A percentile compares a stretch with the other conserved stretches of the same genome.
These are phyloP conservation scores for Peromyscus maniculatus DNA, from an alignment of 2,113 vertebrate species.

Conservation along the genomic window DNA sequence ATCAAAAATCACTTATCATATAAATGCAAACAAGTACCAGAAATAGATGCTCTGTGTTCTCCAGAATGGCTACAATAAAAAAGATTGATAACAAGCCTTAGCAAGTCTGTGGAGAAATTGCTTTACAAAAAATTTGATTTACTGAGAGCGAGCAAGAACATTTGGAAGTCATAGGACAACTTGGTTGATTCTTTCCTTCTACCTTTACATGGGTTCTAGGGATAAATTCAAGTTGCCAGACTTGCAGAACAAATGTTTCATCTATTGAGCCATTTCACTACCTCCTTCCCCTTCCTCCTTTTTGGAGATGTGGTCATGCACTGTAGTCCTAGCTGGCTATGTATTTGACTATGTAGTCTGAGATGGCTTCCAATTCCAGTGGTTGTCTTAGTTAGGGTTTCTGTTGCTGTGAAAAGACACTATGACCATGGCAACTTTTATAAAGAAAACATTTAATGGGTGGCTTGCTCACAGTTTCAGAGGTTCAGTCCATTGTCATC, in stretches of 20 bases:
- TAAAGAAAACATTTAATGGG: background rate
- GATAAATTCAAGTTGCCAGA: background rate
- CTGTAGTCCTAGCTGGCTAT: background rate
- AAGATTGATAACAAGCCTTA: background rate
- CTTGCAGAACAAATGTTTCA: background rate
- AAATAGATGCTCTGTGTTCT: background rate
- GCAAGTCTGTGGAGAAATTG: background rate
- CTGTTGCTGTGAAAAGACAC: background rate
- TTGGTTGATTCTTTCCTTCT: background rate
- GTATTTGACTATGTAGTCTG: background rate
- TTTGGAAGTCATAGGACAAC: background rate
- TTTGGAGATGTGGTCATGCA: background rate
- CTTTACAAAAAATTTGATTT: background rate
- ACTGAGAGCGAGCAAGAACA: background rate
- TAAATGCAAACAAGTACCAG: constrained; percentile 4
- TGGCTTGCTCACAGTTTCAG: background rate
- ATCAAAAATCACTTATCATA: background rate
- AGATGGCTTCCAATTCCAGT: background rate
- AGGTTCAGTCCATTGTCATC: background rate
- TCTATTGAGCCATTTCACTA: background rate
- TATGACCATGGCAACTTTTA: background rate
- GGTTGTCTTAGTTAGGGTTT: background rate
- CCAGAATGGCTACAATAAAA: background rate
- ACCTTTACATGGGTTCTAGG: background rate
- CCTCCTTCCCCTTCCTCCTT: background rate